Evolutionary conservation across 1,140 invertebrate species (phyloP), one percentile per base, ranked within the genome.

Genomic region (Zaprionus nigranus): DNA sequence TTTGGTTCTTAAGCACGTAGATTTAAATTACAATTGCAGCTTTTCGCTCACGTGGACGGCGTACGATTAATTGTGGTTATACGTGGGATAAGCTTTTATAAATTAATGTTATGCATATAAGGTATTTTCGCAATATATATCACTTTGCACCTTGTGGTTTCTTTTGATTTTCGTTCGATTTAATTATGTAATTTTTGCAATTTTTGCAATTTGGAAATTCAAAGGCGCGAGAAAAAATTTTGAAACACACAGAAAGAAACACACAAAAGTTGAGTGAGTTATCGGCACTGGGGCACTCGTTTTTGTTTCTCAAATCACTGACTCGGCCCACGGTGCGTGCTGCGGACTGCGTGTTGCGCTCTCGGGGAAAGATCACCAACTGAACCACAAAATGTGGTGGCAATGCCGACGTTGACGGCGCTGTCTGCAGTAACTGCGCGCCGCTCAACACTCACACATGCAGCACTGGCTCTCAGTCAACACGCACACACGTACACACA

Each of bases 331-430:
- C 57, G 38, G 38, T 57, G 56, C 70, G 58, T 75, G 46, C 53
- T 88, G 84, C 75, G 84, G 66, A 46, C 60, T 88, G 84, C 75
- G 84, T 88, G 75, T 49, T 84, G 65, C 81, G 73, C 70, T 82
- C 77, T 85, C 81, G 59, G 73, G 57, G 68, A 65, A 88, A 74
- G 85, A 88, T 88, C 85, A 85, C 78, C 81, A 88, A 88, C 73
- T 81, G 73, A 81, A 71, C 53, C 69, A 73, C 60, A 46, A 58
- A 53, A 17, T 54, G 46, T 75, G 56, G 69, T 71, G 61, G 43
- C 65, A 75, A 53, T 70, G 75, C 43, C 51, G 57, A 79, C 68
- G 56, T 46, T 64, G 63, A 57, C 58, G 65, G 22, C 58, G 12
- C 46, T 17, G 78, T 78, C 65, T 81, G 64, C 66, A 75, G 57